Conservation (phyloP, 2,113 vertebrate species). For the Cricetomys ansorgei region DNA sequence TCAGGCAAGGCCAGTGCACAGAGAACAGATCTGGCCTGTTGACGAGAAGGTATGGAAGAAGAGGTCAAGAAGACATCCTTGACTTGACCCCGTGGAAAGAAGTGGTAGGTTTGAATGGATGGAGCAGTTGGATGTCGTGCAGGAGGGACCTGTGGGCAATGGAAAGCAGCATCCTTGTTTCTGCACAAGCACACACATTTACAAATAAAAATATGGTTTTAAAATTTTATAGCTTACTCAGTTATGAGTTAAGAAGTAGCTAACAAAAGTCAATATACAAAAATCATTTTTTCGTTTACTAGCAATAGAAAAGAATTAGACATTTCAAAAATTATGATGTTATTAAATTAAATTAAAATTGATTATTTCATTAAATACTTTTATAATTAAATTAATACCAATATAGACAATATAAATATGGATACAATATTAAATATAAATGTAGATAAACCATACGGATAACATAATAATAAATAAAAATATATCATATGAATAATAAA, state of each 20-base stretch:
- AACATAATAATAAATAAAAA: too few species aligned
- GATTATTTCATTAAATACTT: not conserved
- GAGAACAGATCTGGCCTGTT: not conserved
- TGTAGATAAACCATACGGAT: too few species aligned
- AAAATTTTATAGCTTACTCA: not conserved
- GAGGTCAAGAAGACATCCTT: not conserved
- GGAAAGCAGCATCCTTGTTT: not conserved
- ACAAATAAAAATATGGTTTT: not conserved
- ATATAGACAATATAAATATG: too few species aligned
- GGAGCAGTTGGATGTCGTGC: fast-evolving
- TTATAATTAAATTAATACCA: not conserved
- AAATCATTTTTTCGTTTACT: not conserved
- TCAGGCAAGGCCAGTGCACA: not conserved
- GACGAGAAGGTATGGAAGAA: not conserved
- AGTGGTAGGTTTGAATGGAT: not conserved
- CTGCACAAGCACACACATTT: not conserved
- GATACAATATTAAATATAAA: too few species aligned
- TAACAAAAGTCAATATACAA: not conserved
- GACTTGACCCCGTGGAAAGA: not conserved
- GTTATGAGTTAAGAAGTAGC: not conserved
- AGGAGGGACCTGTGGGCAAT: not conserved
- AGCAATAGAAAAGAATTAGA: not conserved
- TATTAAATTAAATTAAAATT: not conserved
- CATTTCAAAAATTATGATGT: not conserved
- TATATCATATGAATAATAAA: too few species aligned